Conservation (phyloP, 1,140 invertebrate genomes). For the Eriocheir sinensis region DNA sequence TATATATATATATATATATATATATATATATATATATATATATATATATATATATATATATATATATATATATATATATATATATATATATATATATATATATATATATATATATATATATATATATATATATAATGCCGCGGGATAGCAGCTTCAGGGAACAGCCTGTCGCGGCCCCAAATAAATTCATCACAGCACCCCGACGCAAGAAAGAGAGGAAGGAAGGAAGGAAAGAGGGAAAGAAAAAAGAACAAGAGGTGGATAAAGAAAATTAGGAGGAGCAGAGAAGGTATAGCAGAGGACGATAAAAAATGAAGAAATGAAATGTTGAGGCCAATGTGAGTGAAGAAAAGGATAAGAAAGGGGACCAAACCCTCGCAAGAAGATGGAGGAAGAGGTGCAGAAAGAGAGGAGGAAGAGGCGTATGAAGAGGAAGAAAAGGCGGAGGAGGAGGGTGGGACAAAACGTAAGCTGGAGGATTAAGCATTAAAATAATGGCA, state of each 20-base stretch:
- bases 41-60: no score
- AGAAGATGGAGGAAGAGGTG: not conserved
- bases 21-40: no score
- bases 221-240: not conserved
- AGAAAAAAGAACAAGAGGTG: not conserved
- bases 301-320: not conserved
- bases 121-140: no score
- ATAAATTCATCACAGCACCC: not conserved
- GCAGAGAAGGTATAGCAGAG: not conserved
- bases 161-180: not conserved
- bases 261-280: not conserved
- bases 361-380: no score
- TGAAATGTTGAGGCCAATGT: not conserved
- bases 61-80: no score
- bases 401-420: not conserved
- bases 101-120: no score
- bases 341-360: not conserved
- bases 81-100: no score
- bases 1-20: no score
- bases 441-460: not conserved
- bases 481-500: conserved; percentile 51
- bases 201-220: not conserved
- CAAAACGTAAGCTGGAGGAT: conserved; percentile 35
- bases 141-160: not conserved
- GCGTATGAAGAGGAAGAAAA: not conserved